phyloP scores from a whole-genome alignment of 2,888 invertebrate species.

The Eutolmus rufibarbis region DNA sequence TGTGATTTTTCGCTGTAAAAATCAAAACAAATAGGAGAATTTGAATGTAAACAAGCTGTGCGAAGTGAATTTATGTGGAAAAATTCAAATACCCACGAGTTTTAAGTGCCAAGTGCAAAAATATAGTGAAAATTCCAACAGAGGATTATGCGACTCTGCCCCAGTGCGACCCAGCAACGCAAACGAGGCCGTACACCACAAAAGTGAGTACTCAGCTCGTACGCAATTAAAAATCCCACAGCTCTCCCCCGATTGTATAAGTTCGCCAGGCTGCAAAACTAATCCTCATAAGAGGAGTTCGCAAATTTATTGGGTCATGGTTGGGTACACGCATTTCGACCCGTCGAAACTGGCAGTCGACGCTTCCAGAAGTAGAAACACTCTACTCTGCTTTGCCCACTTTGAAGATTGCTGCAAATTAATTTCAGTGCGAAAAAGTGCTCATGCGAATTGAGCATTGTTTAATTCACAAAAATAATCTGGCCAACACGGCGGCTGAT shows the following conservation, averaged over 20 bases:
- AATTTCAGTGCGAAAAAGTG: neutral
- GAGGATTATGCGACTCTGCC: conserved; percentile 15
- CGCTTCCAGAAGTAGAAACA: conserved; percentile 1
- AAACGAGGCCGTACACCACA: neutral
- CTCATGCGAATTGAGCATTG: neutral
- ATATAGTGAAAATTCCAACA: neutral
- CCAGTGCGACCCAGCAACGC: neutral
- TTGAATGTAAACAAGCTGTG: neutral
- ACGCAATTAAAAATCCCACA: neutral
- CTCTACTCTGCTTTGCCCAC: neutral
- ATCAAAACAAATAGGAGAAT: neutral
- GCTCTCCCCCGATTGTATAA: neutral
- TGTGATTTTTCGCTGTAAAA: conserved; percentile 16
- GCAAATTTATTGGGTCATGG: conserved; percentile 25
- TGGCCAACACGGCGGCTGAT: neutral
- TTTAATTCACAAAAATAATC: conserved; percentile 11
- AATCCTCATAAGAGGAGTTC: neutral
- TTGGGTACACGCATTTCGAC: conserved; percentile 25
- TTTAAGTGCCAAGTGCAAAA: neutral
- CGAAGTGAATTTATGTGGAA: neutral
- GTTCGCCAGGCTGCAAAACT: neutral
- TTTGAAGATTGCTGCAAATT: neutral
- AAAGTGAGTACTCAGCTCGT: neutral
- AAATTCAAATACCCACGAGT: neutral
- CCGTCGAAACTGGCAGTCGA: neutral